Percentiles rank a stretch among this genome's conserved stretches.
Conservation (phyloP, 2,113 vertebrate genomes). For the Mirza zaza region DNA sequence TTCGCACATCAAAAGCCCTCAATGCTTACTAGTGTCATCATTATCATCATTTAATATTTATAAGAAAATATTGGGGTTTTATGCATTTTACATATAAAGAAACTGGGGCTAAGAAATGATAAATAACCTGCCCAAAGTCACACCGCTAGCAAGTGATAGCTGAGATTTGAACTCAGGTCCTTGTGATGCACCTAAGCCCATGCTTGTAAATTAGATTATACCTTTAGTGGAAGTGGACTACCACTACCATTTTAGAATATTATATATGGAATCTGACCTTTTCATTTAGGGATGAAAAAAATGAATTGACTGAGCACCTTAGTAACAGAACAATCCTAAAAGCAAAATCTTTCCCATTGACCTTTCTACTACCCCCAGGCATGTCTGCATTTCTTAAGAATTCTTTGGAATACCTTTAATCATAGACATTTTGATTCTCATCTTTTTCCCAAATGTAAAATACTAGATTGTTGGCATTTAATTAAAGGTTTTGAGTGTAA, state of each 20-base stretch:
- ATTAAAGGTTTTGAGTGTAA: constrained; percentile 15
- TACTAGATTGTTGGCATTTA: constrained; percentile 15
- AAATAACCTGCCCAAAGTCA: not conserved
- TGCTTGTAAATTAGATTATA: not conserved
- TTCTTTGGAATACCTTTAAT: not conserved
- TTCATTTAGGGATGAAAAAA: not conserved
- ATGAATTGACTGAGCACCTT: not conserved
- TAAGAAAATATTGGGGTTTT: not conserved
- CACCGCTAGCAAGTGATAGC: not conserved
- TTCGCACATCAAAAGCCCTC: not conserved
- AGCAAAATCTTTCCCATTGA: not conserved
- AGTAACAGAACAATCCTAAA: not conserved
- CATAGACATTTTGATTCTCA: not conserved
- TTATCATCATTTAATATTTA: not conserved
- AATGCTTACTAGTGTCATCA: not conserved
- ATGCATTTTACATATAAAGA: not conserved
- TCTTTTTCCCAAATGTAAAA: not conserved
- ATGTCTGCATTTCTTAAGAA: not conserved
- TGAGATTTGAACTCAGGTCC: not conserved
- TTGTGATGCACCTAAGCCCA: not conserved
- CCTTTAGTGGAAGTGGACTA: not conserved
- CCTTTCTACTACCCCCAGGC: not conserved
- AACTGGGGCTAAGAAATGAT: not conserved
- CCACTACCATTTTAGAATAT: not conserved
- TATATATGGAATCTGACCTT: not conserved